Base-by-base conservation (phyloP, 2,113 vertebrate genomes). In the Anarrhichthys ocellatus region DNA sequence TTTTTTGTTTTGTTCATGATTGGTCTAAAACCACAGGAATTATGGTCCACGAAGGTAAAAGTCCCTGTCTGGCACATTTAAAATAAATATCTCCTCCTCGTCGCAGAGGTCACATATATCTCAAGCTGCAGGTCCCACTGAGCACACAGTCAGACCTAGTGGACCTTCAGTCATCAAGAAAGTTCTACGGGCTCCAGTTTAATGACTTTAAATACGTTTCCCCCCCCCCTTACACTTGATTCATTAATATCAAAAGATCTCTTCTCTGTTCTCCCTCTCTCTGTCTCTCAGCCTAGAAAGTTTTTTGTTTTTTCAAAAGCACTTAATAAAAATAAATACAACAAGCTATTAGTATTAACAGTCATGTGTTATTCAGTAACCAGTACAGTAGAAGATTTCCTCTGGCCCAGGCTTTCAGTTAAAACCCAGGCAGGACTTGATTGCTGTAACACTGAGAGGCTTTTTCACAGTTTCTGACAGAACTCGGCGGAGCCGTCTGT, bases 301-400 rank as follows among this genome's bases (percentile, higher is more conserved):
- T 96, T 96, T 95, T 94, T 80, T 82, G 71, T 84, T 92, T 93
- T 91, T 93, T 84, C 90, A 91, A 96, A 96, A 96, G 95, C 95
- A 96, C 95, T 95, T 96, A 90, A 94, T 94, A 97, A 97, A 97
- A 99, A 99, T 99, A 99, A 99, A 99, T 99, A 99, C 97, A 95
- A 96, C 94, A 94, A 96, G 96, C 97, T 98, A 98, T 95, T 98
- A 96, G 94, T 94, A 95, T 97, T 98, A 99, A 97, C 95, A 97
- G 97, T 98, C 97, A 96, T 88, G 69, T 96, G 96, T 99, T 97
- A 97, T 95, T 98, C 92, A 96, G 95, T 97, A 96, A 96, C 96
- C 96, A 96, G 96, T 96, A 96, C 94, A 94, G 93, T 95, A 96
- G 96, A 96, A 95, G 97, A 96, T 95, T 96, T 85, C 93, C 29